phyloP scores from a whole-genome alignment of 1,140 invertebrate species.

The Atta cephalotes region DNA sequence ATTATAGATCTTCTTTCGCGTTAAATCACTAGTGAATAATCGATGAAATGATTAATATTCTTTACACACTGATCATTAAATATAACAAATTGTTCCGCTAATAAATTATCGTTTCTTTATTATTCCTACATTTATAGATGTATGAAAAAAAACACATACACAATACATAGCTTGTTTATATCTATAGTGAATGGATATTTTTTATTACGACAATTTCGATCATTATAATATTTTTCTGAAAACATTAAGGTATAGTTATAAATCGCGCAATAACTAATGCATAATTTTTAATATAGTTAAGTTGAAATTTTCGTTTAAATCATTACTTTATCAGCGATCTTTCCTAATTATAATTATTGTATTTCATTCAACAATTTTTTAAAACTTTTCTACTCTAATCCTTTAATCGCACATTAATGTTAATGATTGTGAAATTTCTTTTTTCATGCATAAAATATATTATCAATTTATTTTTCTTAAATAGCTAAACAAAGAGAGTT shows the following conservation, averaged over 20 bases:
- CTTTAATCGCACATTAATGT: background rate
- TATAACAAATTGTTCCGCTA: constrained; percentile 21
- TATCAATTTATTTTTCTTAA: background rate
- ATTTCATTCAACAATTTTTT: background rate
- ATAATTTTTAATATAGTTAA: background rate
- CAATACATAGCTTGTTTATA: background rate
- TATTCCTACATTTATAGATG: background rate
- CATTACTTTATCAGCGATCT: background rate
- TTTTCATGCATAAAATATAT: background rate
- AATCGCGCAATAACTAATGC: background rate
- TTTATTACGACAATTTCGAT: background rate
- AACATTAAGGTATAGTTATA: background rate
- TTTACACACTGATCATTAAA: background rate
- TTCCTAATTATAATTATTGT: background rate
- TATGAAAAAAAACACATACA: constrained; percentile 10
- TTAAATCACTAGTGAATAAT: constrained; percentile 19
- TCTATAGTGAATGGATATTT: background rate
- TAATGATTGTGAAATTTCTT: background rate
- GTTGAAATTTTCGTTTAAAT: background rate
- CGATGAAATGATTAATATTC: constrained; percentile 15
- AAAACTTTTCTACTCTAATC: background rate
- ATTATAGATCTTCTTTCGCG: constrained; percentile 3
- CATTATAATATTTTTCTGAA: background rate
- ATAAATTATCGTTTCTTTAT: constrained; percentile 19
- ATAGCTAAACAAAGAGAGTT: background rate